Evolutionary conservation across 2,888 invertebrate species (phyloP), one percentile per base, ranked within the genome.

Genomic region (Cataglyphis altisquamis): DNA sequence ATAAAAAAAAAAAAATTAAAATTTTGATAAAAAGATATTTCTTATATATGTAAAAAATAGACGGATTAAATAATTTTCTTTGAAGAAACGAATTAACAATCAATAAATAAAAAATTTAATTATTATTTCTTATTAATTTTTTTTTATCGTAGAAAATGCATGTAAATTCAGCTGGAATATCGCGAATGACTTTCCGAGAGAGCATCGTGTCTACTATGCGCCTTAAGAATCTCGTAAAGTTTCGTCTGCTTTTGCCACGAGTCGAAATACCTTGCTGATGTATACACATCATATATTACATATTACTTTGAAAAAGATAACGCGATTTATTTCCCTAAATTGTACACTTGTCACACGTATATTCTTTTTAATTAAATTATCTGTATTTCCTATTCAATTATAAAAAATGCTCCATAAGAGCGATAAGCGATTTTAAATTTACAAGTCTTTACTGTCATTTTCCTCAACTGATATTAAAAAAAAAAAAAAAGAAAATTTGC

Each of bases 101-200:
- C 5, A 45, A 48, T 48, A 18, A n/a, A n/a, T 18, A n/a, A 32
- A 32, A 32, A 32, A 32, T 32, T 32, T 32, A 6, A 6, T 32
- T 32, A 6, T 32, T 32, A 32, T 32, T 32, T 32, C 6, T 32
- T 32, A 32, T 32, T 32, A 5, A 32, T 32, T 32, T 32, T 32
- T 32, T 32, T 32, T 32, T 6, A 32, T 32, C 32, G 6, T 32
- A 6, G 32, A 32, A 32, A 5, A 32, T 6, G 32, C 32, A 6
- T 32, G 32, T 83, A 78, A 48, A 83, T 68, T 77, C 62, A 78
- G 60, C 36, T n/a, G 60, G 68, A 80, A 74, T 75, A 74, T 18
- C 18, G 18, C 48, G 62, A n/a, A 25, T 78, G 67, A 78, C 68
- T 78, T 78, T 67, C 77, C 68, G 55, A 25, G 68, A 32, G n/a